phyloP scores from a whole-genome alignment of 2,888 invertebrate genomes.

The Agrochola lychnidis region DNA sequence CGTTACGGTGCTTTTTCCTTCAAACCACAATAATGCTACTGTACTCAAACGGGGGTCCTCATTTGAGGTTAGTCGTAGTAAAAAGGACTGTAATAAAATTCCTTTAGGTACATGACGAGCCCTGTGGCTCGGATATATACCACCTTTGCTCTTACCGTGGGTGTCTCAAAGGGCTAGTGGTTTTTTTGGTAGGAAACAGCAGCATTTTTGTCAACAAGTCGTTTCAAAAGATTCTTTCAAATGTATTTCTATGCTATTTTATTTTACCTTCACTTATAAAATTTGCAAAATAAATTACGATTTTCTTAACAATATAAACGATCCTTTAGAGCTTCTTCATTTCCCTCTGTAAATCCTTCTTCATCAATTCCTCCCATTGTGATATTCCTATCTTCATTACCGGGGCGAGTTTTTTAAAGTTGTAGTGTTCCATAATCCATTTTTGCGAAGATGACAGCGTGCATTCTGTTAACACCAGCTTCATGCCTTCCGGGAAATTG shows the following conservation, averaged over 20 bases:
- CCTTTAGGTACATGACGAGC: constrained; percentile 64
- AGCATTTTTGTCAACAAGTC: neutral
- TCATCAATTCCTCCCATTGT: constrained; percentile 17
- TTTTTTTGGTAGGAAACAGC: constrained; percentile 11
- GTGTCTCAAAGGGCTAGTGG: constrained; percentile 15
- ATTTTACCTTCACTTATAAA: neutral
- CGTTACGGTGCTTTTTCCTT: constrained; percentile 67
- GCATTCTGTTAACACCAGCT: constrained; percentile 67
- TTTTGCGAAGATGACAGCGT: constrained; percentile 63
- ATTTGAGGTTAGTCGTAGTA: constrained; percentile 71
- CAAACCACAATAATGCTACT: constrained; percentile 76
- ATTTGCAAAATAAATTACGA: neutral
- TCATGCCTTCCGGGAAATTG: constrained; percentile 54
- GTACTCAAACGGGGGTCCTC: constrained; percentile 72
- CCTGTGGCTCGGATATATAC: constrained; percentile 37
- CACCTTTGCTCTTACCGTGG: constrained; percentile 24
- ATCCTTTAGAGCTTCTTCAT: neutral
- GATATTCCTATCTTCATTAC: constrained; percentile 60
- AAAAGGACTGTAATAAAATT: constrained; percentile 72
- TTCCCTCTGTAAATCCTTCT: constrained; percentile 12
- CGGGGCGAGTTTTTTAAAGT: constrained; percentile 61
- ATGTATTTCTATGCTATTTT: neutral
- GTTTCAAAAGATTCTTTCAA: neutral
- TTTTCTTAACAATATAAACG: neutral
- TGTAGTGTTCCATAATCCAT: constrained; percentile 77